Conservation (phyloP, 2,888 invertebrate genomes). For the Eupeodes luniger region DNA sequence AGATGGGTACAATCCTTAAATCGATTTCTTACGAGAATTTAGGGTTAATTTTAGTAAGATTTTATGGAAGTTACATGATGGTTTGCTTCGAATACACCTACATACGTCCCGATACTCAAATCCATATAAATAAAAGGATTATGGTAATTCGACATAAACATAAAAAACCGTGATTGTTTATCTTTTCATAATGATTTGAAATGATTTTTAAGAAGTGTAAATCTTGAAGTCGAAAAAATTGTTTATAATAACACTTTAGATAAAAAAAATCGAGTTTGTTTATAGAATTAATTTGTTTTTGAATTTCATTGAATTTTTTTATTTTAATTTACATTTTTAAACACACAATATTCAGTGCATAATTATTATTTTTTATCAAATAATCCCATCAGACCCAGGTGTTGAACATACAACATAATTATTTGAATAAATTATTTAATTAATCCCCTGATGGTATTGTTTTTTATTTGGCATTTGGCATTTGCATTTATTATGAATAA, state of each 20-base stretch:
- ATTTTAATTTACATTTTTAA: too few species aligned
- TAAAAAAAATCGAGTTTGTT: too few species aligned
- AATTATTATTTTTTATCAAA: too few species aligned
- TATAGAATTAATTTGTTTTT: too few species aligned
- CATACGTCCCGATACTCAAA: background rate
- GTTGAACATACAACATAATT: too few species aligned
- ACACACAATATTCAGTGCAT: too few species aligned
- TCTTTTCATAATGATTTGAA: background rate
- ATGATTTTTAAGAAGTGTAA: background rate
- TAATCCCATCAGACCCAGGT: too few species aligned
- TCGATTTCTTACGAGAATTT: slow-evolving; percentile 9
- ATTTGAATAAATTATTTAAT: too few species aligned
- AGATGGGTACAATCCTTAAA: background rate
- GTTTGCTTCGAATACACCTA: background rate
- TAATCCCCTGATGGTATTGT: too few species aligned
- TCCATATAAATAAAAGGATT: background rate
- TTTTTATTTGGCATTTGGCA: too few species aligned
- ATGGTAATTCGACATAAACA: background rate
- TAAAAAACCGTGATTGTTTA: slow-evolving; percentile 1
- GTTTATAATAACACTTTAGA: background rate
- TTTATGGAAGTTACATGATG: background rate
- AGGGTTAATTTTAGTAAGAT: background rate
- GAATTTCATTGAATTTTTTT: too few species aligned
- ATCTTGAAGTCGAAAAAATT: background rate
- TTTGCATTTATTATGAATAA: too few species aligned